phyloP scores from a whole-genome alignment of 2,113 vertebrate species.

The Oncorhynchus tshawytscha region DNA sequence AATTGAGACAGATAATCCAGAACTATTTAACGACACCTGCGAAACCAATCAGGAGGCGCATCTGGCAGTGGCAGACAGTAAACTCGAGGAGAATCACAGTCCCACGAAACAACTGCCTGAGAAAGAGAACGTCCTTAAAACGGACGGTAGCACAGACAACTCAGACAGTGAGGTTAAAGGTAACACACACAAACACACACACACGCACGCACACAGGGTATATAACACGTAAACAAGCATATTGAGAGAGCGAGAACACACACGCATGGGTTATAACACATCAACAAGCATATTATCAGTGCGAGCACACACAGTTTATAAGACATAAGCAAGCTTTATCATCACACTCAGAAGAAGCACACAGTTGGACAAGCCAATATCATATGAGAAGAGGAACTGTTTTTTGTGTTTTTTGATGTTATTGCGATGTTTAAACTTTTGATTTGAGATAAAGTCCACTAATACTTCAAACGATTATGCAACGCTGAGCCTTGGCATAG shows the following conservation, averaged over 20 bases:
- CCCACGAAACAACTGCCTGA: conserved; percentile 65
- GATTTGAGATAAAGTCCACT: too few species aligned
- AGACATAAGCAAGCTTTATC: too few species aligned
- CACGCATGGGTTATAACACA: background rate
- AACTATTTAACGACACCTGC: conserved; percentile 56
- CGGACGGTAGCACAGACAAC: conserved; percentile 74
- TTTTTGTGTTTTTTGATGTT: too few species aligned
- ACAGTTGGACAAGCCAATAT: too few species aligned
- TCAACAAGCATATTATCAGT: background rate
- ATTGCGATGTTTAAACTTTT: too few species aligned
- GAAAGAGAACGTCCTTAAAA: conserved; percentile 58
- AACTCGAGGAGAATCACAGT: conserved; percentile 68
- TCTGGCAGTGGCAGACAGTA: conserved; percentile 64
- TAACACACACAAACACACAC: conserved; percentile 52
- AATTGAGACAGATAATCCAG: background rate
- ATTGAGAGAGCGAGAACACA: too few species aligned
- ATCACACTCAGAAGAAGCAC: too few species aligned
- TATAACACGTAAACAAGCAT: background rate
- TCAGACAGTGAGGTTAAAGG: conserved; percentile 82
- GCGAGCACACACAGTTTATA: background rate
- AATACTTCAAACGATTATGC: too few species aligned
- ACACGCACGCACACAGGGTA: background rate
- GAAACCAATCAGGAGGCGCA: conserved; percentile 64
- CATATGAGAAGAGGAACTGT: too few species aligned
- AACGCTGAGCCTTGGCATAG: too few species aligned